Base-by-base conservation (phyloP, 2,797 vertebrate genomes). In the Acanthis flammea region DNA sequence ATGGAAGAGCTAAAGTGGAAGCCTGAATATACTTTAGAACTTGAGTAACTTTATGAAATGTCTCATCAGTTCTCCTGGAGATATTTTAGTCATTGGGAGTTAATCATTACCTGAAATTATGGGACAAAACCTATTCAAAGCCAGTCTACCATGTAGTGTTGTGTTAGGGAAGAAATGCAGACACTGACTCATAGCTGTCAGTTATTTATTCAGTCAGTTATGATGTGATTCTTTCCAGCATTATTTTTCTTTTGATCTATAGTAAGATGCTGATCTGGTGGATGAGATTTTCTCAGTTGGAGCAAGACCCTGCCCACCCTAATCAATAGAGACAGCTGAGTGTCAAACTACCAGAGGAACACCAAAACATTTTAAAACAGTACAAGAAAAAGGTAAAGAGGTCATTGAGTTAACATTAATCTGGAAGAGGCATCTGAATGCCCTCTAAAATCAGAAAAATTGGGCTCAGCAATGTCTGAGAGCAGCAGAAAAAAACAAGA, bases 101-200 rank as follows among this genome's bases (percentile, higher is more conserved):
- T 96, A 97, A 96, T 97, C 91, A 96, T 97, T 96, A 97, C 78
- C 93, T 97, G 60, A 71, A 92, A 95, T 62, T 58, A 83, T 57
- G 63, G n/a, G 58, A 67, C 61, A 80, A 89, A 96, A 88, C 63
- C 90, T 93, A 75, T 85, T 74, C 79, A 71, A 41, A 88, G 41
- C 15, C 55, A 76, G 61, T 33, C 80, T 84, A 88, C 86, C 33
- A 88, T 79, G 71, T 16, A 61, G 53, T 84, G 86, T 73, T 95
- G 53, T 88, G 90, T 86, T 90, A 76, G 91, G 92, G 94, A 97
- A 97, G 94, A 96, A 97, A 93, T 27, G 54, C 76, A 97, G 97
- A 96, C 60, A 72, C 35, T 97, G 97, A 97, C 93, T 97, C 97
- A 98, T 30, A 85, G 68, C 83, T 93, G 94, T 96, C 92, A 95